These are phyloP conservation scores for Aphis craccivora DNA, from an alignment of 1,140 invertebrate genomes.

Conservation along the genomic window DNA sequence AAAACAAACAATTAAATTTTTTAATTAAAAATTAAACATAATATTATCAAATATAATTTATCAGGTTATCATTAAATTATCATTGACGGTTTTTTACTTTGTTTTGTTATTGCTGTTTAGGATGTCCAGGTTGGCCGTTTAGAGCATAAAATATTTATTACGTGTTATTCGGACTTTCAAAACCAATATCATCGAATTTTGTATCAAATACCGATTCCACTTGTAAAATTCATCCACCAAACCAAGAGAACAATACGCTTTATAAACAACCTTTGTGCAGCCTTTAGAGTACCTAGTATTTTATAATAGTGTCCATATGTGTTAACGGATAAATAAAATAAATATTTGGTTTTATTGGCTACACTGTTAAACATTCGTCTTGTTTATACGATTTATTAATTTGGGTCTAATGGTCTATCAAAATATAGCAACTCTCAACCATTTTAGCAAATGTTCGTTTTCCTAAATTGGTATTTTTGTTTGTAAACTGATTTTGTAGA, in stretches of 20 bases:
- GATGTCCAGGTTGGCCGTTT: neutral
- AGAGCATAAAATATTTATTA: neutral
- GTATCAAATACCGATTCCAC: no score
- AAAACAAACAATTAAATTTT: neutral
- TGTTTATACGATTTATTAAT: constrained; percentile 27
- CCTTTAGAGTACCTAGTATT: no score
- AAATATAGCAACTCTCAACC: neutral
- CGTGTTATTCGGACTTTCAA: neutral
- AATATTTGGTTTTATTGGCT: neutral
- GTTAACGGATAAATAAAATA: no score
- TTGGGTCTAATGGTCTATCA: constrained; percentile 11
- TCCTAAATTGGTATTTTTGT: neutral
- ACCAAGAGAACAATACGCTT: no score
- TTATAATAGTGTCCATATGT: no score
- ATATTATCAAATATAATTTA: neutral
- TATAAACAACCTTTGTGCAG: no score
- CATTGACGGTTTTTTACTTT: neutral
- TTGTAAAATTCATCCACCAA: no score
- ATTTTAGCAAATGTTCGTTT: neutral
- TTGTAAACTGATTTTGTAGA: neutral
- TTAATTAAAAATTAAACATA: neutral
- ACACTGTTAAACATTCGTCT: neutral
- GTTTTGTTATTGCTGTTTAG: neutral
- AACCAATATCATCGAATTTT: no score
- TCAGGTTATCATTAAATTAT: neutral